Evolutionary conservation across 2,113 vertebrate species (phyloP).

Genomic region (Callipepla squamata): DNA sequence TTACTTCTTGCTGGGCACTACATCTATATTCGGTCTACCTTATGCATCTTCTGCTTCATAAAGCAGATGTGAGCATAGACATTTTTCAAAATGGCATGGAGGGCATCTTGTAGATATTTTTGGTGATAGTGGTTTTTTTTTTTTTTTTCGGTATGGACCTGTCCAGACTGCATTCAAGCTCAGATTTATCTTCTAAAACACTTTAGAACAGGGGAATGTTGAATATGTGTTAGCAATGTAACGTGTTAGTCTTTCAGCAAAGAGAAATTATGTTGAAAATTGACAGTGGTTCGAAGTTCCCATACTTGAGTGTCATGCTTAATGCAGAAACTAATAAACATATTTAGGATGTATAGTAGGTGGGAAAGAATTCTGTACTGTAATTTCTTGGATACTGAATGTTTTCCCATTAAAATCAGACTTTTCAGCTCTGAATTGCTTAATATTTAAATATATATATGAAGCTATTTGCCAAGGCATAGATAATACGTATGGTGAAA

Average conservation of each 20-base stretch:
- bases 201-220: neutral
- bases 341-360: neutral
- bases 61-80: neutral
- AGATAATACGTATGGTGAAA: neutral
- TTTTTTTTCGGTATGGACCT: neutral
- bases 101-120: neutral
- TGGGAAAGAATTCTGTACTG: neutral
- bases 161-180: neutral
- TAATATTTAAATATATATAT: neutral
- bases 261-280: neutral
- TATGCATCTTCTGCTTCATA: neutral
- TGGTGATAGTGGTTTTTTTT: neutral
- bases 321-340: neutral
- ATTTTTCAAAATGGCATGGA: neutral
- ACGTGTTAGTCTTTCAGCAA: neutral
- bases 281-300: neutral
- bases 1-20: neutral
- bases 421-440: neutral
- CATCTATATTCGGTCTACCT: neutral
- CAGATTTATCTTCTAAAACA: neutral
- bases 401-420: neutral
- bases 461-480: neutral
- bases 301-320: neutral
- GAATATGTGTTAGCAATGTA: neutral
- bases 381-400: neutral